Evolutionary conservation across 2,113 vertebrate species (phyloP), one percentile per base, ranked within the genome.

Genomic region (Lontra canadensis): DNA sequence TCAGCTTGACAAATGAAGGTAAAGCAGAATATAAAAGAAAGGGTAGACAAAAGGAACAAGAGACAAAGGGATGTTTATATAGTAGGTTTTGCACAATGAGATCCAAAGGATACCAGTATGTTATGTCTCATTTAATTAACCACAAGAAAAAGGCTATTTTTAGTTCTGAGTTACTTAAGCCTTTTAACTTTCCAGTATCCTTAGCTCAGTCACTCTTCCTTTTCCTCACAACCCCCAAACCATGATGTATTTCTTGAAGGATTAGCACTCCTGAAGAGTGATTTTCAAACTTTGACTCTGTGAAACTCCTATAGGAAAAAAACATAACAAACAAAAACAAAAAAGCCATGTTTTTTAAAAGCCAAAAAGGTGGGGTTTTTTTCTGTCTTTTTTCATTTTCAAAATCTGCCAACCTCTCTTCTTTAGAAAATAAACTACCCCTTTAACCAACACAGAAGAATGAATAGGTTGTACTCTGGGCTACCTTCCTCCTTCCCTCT

Each of bases 341-440:
- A 65, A 34, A 34, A 65, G 14, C 14, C 31, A 34, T 34, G 63
- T 31, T 69, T 69, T 69, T 69, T 69, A 31, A 17, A 44, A 6
- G 9, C 7, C 20, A 55, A 59, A 74, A 44, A 23, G 3, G 3
- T 29, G 7, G 23, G 21, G 1, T 0, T 52, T 65, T 87, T 26
- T 49, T 34, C 42, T 83, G 36, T 13, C 73, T 86, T 94, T 67
- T 86, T 8, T 80, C 47, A 79, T 87, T 97, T 96, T 87, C 61
- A 74, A 95, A 95, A 49, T 84, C 88, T 94, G 83, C 23, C 61
- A 88, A 65, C 63, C 63, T 83, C 23, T 95, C 74, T 85, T 73
- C n/a, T 82, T 55, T n/a, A 96, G 29, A 94, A 95, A 94, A 83
- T 63, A 94, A 83, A 76, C n/a, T 15, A 42, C 42, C 52, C 34